Evolutionary conservation across 2,797 vertebrate genomes (phyloP).

Genomic region (Hylomyscus alleni): DNA sequence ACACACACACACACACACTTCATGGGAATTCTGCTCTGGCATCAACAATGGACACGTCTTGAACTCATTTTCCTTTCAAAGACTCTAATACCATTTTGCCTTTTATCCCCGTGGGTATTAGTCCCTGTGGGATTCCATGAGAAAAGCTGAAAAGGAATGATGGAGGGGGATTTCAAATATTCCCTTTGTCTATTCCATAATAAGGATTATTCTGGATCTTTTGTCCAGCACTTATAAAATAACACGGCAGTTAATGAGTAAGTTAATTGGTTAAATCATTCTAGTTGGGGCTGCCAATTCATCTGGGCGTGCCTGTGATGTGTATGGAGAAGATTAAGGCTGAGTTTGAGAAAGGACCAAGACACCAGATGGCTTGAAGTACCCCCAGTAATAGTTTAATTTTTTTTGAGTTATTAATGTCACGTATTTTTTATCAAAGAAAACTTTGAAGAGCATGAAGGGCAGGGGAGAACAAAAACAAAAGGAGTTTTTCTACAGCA

Average conservation of each 20-base stretch:
- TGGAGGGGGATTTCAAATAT: constrained; percentile 74
- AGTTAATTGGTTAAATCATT: constrained; percentile 70
- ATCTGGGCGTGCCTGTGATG: constrained; percentile 45
- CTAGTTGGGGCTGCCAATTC: constrained; percentile 55
- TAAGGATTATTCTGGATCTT: constrained; percentile 77
- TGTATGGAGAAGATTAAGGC: constrained; percentile 71
- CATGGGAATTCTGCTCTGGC: constrained; percentile 67
- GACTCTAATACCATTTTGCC: constrained; percentile 55
- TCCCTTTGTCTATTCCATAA: constrained; percentile 77
- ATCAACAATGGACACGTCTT: neutral
- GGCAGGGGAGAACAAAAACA: neutral
- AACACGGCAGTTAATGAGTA: constrained; percentile 81
- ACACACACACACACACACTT: constrained; percentile 27
- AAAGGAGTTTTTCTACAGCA: neutral
- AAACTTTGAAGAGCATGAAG: constrained; percentile 24
- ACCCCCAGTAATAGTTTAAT: neutral
- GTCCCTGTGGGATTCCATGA: constrained; percentile 75
- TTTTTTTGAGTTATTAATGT: constrained; percentile 39
- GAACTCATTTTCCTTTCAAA: constrained; percentile 78
- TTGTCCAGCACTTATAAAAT: constrained; percentile 77
- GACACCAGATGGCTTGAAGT: constrained; percentile 68
- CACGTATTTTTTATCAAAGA: constrained; percentile 25
- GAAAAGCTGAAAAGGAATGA: constrained; percentile 70
- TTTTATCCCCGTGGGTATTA: constrained; percentile 51
- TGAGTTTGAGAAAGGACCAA: constrained; percentile 39